phyloP scores from a whole-genome alignment of 2,888 invertebrate species.

The Acronicta leporina region DNA sequence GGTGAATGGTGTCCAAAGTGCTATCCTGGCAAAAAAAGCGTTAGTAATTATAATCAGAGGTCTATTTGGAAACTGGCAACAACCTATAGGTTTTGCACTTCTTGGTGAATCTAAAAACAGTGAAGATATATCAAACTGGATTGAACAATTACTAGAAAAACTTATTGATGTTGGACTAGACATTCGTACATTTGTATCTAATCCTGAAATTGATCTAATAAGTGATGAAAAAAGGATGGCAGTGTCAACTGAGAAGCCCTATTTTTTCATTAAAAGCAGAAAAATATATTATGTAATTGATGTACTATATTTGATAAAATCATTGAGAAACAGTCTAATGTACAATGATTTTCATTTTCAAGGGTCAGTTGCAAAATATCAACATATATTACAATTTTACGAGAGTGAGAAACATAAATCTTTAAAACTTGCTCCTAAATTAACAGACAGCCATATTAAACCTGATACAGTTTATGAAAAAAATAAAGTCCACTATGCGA shows the following conservation, averaged over 20 bases:
- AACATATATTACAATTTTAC: constrained; percentile 57
- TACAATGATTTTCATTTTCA: constrained; percentile 58
- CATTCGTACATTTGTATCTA: constrained; percentile 53
- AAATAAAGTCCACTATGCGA: constrained; percentile 54
- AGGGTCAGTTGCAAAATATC: constrained; percentile 55
- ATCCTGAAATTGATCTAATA: constrained; percentile 48
- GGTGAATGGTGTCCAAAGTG: constrained; percentile 49
- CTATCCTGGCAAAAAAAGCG: constrained; percentile 51
- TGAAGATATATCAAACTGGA: constrained; percentile 45
- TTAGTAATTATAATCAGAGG: constrained; percentile 56
- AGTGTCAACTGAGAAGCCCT: constrained; percentile 50
- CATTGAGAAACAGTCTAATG: constrained; percentile 56
- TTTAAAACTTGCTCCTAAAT: constrained; percentile 55
- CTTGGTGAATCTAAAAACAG: constrained; percentile 47
- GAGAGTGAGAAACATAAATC: constrained; percentile 51
- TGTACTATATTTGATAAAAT: constrained; percentile 57
- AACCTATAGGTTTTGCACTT: constrained; percentile 55
- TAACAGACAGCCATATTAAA: constrained; percentile 59
- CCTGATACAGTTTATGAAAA: constrained; percentile 58
- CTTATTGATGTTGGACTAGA: constrained; percentile 55
- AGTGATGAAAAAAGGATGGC: constrained; percentile 39
- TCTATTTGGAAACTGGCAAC: constrained; percentile 54
- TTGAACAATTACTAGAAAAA: constrained; percentile 52
- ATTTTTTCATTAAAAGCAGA: constrained; percentile 50
- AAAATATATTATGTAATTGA: constrained; percentile 64